phyloP scores from a whole-genome alignment of 2,888 invertebrate species.

The Cephus pulcher region DNA sequence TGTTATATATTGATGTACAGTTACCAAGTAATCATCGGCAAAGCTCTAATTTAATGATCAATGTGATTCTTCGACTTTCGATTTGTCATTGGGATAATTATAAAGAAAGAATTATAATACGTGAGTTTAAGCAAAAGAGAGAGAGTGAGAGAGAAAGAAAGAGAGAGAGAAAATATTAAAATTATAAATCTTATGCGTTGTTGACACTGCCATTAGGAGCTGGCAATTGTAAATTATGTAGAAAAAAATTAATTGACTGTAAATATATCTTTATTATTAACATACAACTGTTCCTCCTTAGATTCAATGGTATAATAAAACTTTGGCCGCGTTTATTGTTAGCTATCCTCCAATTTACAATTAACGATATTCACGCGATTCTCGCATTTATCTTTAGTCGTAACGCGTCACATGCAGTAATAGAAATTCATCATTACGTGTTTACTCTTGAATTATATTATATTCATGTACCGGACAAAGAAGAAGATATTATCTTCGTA shows the following conservation, averaged over 20 bases:
- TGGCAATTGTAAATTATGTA: conserved; percentile 65
- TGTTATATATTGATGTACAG: conserved; percentile 64
- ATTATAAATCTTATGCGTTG: conserved; percentile 48
- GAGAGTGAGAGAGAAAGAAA: conserved; percentile 21
- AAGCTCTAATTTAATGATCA: conserved; percentile 56
- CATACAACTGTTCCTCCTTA: conserved; percentile 52
- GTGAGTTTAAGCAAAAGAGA: conserved; percentile 28
- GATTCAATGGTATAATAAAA: background rate
- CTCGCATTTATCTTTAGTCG: background rate
- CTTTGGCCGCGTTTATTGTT: background rate
- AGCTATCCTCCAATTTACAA: background rate
- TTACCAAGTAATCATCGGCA: conserved; percentile 61
- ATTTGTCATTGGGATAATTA: conserved; percentile 12
- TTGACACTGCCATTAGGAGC: conserved; percentile 61
- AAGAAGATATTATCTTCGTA: background rate
- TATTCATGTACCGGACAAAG: background rate
- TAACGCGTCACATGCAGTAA: background rate
- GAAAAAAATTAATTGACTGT: conserved; percentile 60
- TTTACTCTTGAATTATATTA: background rate
- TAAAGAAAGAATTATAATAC: conserved; percentile 29
- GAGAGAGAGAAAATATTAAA: conserved; percentile 28
- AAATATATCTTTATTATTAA: conserved; percentile 66
- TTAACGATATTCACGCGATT: background rate
- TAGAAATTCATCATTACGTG: background rate
- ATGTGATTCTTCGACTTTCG: conserved; percentile 40